Evolutionary conservation across 2,113 vertebrate genomes (phyloP), one percentile per base, ranked within the genome.

Genomic region (Percopsis transmontana): DNA sequence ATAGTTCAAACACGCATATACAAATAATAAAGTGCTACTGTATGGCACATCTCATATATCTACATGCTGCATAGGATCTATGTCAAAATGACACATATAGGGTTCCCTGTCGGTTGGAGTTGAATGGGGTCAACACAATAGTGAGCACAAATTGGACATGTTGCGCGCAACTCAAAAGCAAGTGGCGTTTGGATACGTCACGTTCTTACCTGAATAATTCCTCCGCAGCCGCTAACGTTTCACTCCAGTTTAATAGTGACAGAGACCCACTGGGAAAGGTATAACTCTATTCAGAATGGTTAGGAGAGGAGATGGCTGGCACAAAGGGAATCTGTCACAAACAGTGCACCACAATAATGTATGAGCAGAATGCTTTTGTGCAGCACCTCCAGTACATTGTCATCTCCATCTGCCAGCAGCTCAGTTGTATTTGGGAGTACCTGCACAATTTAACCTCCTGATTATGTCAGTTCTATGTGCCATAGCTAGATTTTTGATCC

Each of bases 301-400:
- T 42, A 60, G n/a, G n/a, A n/a, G 59, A 62, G 56, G 71, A 70
- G 62, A 65, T 66, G 54, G 66, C 40, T 68, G 0, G 53, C 55
- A 87, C 79, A 86, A 74, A 84, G 40, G 38, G 0, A 82, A 66
- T 59, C 58, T 58, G 59, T 57, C 82, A 54, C 76, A 68, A 78
- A 72, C 71, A 53, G 67, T 71, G 77, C 11, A 13, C 62, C 64
- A 53, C 33, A 0, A 76, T 67, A 40, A 62, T 63, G 67, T 72
- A 75, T 79, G 72, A 86, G 79, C 62, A 83, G 69, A 89, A 79
- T 80, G 79, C 62, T 64, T 82, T 80, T 82, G 61, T 84, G 68
- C 62, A 62, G 19, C 24, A 21, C 45, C 40, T 63, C 47, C 38
- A 5, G 59, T 67, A 45, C 38, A 5, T 60, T 14, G 39, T 2